Conservation (phyloP, 2,888 invertebrate genomes). For the Rosalia funebris region DNA sequence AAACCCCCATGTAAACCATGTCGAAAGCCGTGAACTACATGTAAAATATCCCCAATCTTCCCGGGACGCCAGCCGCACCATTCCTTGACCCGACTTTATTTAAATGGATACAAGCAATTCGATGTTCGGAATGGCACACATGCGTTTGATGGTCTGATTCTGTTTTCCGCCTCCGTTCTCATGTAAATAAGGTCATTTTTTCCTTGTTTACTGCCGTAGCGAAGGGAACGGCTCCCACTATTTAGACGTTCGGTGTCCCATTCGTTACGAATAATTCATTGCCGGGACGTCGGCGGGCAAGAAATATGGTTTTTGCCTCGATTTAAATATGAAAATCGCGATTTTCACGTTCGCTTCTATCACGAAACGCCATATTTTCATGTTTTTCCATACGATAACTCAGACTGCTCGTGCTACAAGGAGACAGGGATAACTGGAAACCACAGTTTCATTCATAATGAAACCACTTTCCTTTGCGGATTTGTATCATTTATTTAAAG, state of each 20-base stretch:
- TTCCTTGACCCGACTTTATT: constrained; percentile 27
- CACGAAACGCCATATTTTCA: no score
- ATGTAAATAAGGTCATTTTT: constrained; percentile 27
- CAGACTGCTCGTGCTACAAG: no score
- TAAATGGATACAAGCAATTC: constrained; percentile 28
- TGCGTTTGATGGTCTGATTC: constrained; percentile 26
- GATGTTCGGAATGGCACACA: constrained; percentile 18
- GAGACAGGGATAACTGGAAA: no score
- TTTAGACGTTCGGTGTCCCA: constrained; percentile 3
- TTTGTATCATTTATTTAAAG: no score
- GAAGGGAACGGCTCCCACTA: background rate
- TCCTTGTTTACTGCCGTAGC: constrained; percentile 9
- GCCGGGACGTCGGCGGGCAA: background rate
- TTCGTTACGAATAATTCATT: background rate
- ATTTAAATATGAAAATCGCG: background rate
- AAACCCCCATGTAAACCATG: constrained; percentile 26
- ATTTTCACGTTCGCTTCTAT: background rate
- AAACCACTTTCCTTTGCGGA: no score
- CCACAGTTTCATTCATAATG: no score
- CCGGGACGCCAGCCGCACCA: constrained; percentile 15
- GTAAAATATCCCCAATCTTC: constrained; percentile 25
- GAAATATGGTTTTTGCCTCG: background rate
- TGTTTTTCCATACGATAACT: no score
- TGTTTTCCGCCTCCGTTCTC: constrained; percentile 4
- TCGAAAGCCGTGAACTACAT: constrained; percentile 22